Evolutionary conservation across 2,113 vertebrate genomes (phyloP).

Genomic region (Macrotis lagotis): DNA sequence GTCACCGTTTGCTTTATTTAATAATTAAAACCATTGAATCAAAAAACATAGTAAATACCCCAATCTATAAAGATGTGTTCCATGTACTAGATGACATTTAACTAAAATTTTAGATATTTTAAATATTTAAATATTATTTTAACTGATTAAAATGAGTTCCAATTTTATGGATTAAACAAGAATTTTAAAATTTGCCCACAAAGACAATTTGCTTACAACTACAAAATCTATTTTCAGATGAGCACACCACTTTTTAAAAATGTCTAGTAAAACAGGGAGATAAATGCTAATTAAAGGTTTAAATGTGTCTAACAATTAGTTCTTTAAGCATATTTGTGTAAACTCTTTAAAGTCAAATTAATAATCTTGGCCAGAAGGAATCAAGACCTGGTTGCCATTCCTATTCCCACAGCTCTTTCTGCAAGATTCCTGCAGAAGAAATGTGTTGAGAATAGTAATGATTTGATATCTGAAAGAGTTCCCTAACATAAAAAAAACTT

Average conservation of each 20-base stretch:
- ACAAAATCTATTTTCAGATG: background rate
- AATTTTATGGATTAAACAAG: background rate
- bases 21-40: background rate
- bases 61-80: background rate
- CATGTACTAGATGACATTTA: background rate
- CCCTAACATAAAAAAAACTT: too few relatives aligned
- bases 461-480: too few relatives aligned
- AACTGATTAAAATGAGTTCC: background rate
- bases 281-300: background rate
- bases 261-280: background rate
- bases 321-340: too few relatives aligned
- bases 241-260: background rate
- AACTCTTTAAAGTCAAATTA: too few relatives aligned
- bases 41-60: background rate
- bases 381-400: too few relatives aligned
- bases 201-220: background rate
- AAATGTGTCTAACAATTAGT: too few relatives aligned
- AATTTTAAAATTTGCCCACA: background rate
- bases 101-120: background rate
- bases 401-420: too few relatives aligned
- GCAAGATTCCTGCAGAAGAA: too few relatives aligned
- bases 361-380: too few relatives aligned
- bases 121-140: background rate
- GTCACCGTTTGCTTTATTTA: background rate
- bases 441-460: too few relatives aligned